Evolutionary conservation across 2,888 invertebrate species (phyloP).

Genomic region (Mycalesis mineus): DNA sequence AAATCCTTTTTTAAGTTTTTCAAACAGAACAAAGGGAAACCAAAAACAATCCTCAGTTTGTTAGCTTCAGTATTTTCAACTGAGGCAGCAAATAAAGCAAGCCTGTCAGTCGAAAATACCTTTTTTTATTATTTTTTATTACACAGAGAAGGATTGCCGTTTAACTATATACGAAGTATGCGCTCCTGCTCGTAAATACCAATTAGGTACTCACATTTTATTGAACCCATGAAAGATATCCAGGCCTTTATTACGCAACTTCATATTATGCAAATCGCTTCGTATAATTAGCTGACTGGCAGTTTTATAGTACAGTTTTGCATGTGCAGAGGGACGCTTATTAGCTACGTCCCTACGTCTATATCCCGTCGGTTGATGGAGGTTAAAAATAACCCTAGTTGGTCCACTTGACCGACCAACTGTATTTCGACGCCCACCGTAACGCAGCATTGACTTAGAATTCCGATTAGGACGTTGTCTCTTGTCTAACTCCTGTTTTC

Average conservation of each 20-base stretch:
- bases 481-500: too few relatives aligned
- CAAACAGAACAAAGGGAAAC: too few relatives aligned
- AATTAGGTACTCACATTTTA: conserved; percentile 2
- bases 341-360: too few relatives aligned
- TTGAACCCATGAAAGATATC: not conserved
- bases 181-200: not conserved
- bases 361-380: not conserved
- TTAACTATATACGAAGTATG: not conserved
- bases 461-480: too few relatives aligned
- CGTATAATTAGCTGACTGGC: conserved; percentile 1
- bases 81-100: too few relatives aligned
- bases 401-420: not conserved
- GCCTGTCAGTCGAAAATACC: too few relatives aligned
- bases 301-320: conserved; percentile 2
- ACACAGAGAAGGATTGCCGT: too few relatives aligned
- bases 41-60: too few relatives aligned
- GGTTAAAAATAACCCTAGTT: not conserved
- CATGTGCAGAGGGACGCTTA: not conserved
- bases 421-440: not conserved
- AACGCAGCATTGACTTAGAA: not conserved
- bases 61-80: too few relatives aligned
- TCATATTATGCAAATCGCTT: conserved; percentile 13
- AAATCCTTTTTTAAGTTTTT: too few relatives aligned
- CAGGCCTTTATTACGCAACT: conserved; percentile 12
- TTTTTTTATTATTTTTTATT: too few relatives aligned